Conservation (phyloP, 2,113 vertebrate species). For the Egretta garzetta region DNA sequence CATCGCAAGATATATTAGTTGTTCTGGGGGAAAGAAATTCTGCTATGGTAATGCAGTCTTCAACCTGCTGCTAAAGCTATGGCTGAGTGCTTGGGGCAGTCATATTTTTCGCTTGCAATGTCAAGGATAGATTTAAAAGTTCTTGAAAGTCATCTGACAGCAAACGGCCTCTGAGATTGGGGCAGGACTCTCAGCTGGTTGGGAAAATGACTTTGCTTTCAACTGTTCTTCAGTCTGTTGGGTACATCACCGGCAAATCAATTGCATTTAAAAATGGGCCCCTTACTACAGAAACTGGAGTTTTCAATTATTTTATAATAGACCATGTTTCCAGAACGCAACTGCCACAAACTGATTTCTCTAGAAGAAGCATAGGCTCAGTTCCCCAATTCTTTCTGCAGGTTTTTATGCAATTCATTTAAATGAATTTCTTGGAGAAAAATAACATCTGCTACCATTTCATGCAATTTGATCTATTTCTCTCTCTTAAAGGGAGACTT, state of each 20-base stretch:
- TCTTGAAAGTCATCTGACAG: background rate
- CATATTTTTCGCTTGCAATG: background rate
- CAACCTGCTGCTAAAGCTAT: background rate
- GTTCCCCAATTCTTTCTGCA: background rate
- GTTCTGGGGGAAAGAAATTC: background rate
- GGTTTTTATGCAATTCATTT: constrained; percentile 28
- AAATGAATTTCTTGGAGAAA: constrained; percentile 42
- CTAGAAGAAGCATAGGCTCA: constrained; percentile 4
- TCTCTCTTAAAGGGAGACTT: constrained; percentile 25
- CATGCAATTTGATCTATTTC: background rate
- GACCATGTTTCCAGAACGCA: background rate
- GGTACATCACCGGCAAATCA: background rate
- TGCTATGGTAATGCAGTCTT: background rate
- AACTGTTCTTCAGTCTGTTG: background rate
- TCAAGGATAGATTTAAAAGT: constrained; percentile 12
- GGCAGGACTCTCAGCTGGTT: background rate
- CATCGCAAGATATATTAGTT: background rate
- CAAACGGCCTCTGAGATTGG: background rate
- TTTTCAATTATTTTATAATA: constrained; percentile 9
- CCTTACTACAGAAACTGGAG: background rate
- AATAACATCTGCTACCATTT: constrained; percentile 56
- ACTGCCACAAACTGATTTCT: constrained; percentile 22
- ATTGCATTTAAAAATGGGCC: background rate
- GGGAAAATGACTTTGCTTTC: background rate
- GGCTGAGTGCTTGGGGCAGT: background rate